Conservation (phyloP, 2,113 vertebrate species). For the Eidolon helvum region DNA sequence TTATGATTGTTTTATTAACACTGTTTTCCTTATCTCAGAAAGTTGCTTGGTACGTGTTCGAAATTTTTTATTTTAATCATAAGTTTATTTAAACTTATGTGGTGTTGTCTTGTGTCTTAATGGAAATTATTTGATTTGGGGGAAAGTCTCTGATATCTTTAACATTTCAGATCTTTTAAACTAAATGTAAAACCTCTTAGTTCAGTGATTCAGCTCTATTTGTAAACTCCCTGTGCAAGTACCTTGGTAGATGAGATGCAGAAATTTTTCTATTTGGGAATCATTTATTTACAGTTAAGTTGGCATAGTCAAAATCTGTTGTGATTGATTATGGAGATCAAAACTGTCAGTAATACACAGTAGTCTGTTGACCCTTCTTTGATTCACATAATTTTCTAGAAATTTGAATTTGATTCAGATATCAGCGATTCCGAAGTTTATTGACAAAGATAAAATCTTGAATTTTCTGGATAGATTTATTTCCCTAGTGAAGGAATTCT, state of each 20-base stretch:
- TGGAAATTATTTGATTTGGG: background rate
- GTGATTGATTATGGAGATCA: background rate
- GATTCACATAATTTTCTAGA: slow-evolving; percentile 8
- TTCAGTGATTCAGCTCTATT: background rate
- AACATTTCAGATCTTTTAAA: slow-evolving; percentile 43
- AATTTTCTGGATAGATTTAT: background rate
- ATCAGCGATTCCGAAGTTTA: background rate
- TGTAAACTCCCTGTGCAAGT: background rate
- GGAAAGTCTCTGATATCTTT: background rate
- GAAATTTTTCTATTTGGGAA: background rate
- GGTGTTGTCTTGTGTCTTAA: background rate
- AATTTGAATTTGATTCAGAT: slow-evolving; percentile 22
- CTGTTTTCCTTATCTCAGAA: slow-evolving; percentile 48
- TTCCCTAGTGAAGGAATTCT: background rate
- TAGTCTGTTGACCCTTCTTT: background rate
- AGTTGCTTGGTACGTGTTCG: background rate
- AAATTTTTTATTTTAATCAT: slow-evolving; percentile 33
- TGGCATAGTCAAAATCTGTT: background rate
- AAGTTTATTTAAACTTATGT: slow-evolving; percentile 42
- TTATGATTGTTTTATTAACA: slow-evolving; percentile 16
- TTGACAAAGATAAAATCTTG: slow-evolving; percentile 9
- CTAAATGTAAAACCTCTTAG: background rate
- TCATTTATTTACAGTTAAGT: slow-evolving; percentile 3
- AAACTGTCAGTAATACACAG: background rate
- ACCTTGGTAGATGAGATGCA: background rate